Base-by-base conservation (phyloP, 2,113 vertebrate species). In the Zeus faber region DNA sequence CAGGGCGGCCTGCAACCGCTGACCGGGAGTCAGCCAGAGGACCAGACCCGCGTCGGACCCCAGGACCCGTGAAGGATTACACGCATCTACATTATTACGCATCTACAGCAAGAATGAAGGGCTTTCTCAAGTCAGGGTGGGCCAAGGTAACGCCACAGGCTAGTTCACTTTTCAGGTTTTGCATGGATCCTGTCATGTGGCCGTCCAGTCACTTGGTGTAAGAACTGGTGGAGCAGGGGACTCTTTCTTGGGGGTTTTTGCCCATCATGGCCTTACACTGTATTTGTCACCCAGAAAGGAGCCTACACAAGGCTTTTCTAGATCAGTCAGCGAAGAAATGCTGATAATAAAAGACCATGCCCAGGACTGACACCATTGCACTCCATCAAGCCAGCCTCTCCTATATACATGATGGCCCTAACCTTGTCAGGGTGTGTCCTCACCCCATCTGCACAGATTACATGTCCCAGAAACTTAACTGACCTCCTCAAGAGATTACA, bases 391-490 rank as follows among this genome's bases (percentile, higher is more conserved):
- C 45, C 58, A 10, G 49, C 7, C 9, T 4, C 4, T 9, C 14
- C 7, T 22, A 46, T 21, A 46, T 46, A 6, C 2, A 1, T 5
- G 9, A 46, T 46, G 2, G 43, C 9, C 20, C 4, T 2, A 2
- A 46, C 43, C 11, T 46, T 46, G 2, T 46, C 21, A 23, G 50
- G 7, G 26, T 69, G 58, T 17, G 54, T 63, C 8, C n/a, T 6
- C 9, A 62, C 48, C 4, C 49, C 54, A 11, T 23, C 2, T 17
- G 53, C 54, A 44, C 21, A 41, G 6, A 72, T 50, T 1, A 66
- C 16, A 14, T 75, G 62, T 2, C 53, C 59, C 0, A 81, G 20
- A 8, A 78, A 73, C 33, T 25, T 72, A 0, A 76, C 72, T 2
- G 63, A 57, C 2, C 35, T 3, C 0, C 26, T 13, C 1, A 71